Evolutionary conservation across 1,140 invertebrate species (phyloP), one percentile per base, ranked within the genome.

Genomic region (Daktulosphaira vitifoliae): DNA sequence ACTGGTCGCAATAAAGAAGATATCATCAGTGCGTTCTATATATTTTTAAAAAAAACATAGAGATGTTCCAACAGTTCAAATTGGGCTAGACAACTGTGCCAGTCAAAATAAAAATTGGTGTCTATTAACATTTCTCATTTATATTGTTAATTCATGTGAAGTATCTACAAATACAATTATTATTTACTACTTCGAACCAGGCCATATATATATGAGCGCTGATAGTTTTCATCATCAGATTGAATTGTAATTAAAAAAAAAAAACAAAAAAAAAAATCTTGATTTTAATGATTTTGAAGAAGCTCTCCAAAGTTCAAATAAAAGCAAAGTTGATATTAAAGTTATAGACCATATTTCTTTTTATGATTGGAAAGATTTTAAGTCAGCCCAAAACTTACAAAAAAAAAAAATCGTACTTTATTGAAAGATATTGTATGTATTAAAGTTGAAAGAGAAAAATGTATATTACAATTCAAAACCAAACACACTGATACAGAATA

Each of bases 351-450:
- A 49, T 49, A 49, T 15, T 13, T 49, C 22, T 15, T 49, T 49
- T 49, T 49, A 48, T 11, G 23, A 4, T 13, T 49, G 46, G 46
- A 49, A 49, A 23, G 18, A 23, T 49, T 7, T 20, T 49, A 49
- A 0, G 46, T 49, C 46, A 49, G 20, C 15, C 23, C 46, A 49
- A 49, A 49, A 23, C 9, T 23, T 49, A 25, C 46, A 23, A 23
- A 49, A 49, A 49, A n/a, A n/a, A 5, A 49, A 49, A 25, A 49
- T 49, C 46, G 22, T 49, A 49, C n/a, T 49, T 49, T 49, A 49
- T n/a, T 49, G 46, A 49, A 49, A 23, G 22, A 49, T 49, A 49
- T 49, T 15, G 46, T 49, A 25, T 23, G 22, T 23, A 49, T 49
- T 49, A 49, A 23, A 49, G 46, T 2, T 49, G 46, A 49, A 49